A percentile compares a stretch with the other conserved stretches of the same genome.
phyloP scores from a whole-genome alignment of 2,797 vertebrate genomes.

The Chiloscyllium punctatum region DNA sequence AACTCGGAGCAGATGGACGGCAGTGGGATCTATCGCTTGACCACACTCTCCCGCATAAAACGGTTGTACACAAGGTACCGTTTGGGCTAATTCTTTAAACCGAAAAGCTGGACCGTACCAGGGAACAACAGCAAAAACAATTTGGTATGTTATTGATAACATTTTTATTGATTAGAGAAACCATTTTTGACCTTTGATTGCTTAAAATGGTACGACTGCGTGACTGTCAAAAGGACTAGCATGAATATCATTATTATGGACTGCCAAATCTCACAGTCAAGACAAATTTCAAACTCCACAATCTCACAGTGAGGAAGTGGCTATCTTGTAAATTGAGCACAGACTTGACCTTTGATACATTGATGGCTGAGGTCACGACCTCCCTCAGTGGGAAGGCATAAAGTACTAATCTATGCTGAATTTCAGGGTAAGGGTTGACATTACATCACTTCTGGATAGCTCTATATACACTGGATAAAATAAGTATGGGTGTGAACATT shows the following conservation, averaged over 20 bases:
- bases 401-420: background rate
- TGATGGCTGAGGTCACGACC: background rate
- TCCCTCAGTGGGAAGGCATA: background rate
- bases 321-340: background rate
- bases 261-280: background rate
- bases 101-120: background rate
- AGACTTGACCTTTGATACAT: background rate
- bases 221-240: background rate
- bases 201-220: background rate
- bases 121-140: background rate
- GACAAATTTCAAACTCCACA: background rate
- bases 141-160: background rate
- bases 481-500: background rate
- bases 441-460: background rate
- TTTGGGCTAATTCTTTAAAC: background rate
- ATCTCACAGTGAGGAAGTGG: background rate
- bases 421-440: background rate
- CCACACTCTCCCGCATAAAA: background rate
- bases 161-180: background rate
- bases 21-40: background rate
- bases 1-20: background rate
- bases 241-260: background rate
- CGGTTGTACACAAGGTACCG: background rate
- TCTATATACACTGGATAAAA: background rate
- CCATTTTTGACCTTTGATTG: background rate